phyloP scores from a whole-genome alignment of 2,113 vertebrate genomes.

The Bettongia penicillata region DNA sequence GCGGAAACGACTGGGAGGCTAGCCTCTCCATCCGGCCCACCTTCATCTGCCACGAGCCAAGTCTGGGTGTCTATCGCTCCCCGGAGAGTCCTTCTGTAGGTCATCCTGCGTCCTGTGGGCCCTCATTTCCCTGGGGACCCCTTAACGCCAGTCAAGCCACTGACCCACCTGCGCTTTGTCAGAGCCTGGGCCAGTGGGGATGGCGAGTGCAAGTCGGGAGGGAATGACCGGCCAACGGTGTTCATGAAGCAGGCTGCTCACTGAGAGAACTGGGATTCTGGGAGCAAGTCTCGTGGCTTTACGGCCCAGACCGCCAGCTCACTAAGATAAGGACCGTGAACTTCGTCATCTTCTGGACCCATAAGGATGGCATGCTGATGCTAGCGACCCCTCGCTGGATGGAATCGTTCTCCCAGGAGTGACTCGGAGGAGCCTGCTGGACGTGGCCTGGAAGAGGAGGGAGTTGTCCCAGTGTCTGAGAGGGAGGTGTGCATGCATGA shows the following conservation, averaged over 20 bases:
- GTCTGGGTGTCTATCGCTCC: slow-evolving; percentile 86
- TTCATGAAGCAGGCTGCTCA: slow-evolving; percentile 87
- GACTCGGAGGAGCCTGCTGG: slow-evolving; percentile 90
- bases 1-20: slow-evolving; percentile 73
- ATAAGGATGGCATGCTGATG: slow-evolving; percentile 86
- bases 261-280: slow-evolving; percentile 81
- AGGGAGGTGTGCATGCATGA: slow-evolving; percentile 85
- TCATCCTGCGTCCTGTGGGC: slow-evolving; percentile 91
- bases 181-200: slow-evolving; percentile 91
- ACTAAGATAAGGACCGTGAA: slow-evolving; percentile 96
- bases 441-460: slow-evolving; percentile 88
- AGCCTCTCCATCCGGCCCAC: slow-evolving; percentile 94
- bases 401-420: slow-evolving; percentile 93
- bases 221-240: slow-evolving; percentile 93
- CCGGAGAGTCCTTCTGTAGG: slow-evolving; percentile 85
- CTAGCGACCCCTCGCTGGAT: slow-evolving; percentile 86
- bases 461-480: slow-evolving; percentile 90
- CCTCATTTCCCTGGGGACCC: slow-evolving; percentile 90
- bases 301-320: slow-evolving; percentile 89
- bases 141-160: slow-evolving; percentile 89
- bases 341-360: slow-evolving; percentile 94
- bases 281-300: slow-evolving; percentile 94
- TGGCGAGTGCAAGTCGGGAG: slow-evolving; percentile 90
- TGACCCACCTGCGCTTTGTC: slow-evolving; percentile 89
- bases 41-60: slow-evolving; percentile 90